phyloP scores from a whole-genome alignment of 2,113 vertebrate genomes.

The Columba livia region DNA sequence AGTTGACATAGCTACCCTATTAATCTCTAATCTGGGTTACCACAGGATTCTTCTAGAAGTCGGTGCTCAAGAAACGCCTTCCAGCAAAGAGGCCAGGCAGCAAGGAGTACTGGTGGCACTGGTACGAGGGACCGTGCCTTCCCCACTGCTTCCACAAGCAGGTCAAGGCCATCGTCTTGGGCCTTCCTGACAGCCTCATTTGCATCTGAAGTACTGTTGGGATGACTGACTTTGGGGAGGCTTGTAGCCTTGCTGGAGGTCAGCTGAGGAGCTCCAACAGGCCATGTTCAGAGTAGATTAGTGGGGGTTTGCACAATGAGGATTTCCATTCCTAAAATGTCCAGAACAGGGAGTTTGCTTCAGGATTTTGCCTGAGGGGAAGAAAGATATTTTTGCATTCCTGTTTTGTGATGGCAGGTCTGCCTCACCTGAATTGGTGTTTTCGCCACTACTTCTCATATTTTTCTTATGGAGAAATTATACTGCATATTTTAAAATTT shows the following conservation, averaged over 20 bases:
- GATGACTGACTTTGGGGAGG: not conserved
- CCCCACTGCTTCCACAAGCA: not conserved
- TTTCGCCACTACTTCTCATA: not conserved
- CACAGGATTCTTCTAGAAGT: not conserved
- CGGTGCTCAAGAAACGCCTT: not conserved
- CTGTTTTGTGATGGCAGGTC: not conserved
- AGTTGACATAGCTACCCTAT: not conserved
- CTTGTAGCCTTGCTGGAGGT: not conserved
- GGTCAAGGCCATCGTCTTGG: not conserved
- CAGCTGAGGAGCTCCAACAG: not conserved
- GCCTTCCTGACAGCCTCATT: not conserved
- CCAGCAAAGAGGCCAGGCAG: not conserved
- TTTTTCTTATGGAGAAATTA: not conserved
- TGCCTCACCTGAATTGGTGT: not conserved
- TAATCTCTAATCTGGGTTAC: not conserved
- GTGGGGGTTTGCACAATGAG: rapidly evolving
- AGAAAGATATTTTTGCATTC: not conserved
- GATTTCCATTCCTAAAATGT: not conserved
- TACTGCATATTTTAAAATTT: not conserved
- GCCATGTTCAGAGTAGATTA: not conserved
- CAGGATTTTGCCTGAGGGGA: not conserved
- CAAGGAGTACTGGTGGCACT: not conserved
- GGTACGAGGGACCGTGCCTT: rapidly evolving
- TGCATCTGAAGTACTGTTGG: not conserved
- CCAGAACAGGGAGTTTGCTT: not conserved